Percentiles rank a stretch among this genome's conserved stretches.
Conservation (phyloP, 2,888 invertebrate species). For the Mesorhabditis spiculigera region DNA sequence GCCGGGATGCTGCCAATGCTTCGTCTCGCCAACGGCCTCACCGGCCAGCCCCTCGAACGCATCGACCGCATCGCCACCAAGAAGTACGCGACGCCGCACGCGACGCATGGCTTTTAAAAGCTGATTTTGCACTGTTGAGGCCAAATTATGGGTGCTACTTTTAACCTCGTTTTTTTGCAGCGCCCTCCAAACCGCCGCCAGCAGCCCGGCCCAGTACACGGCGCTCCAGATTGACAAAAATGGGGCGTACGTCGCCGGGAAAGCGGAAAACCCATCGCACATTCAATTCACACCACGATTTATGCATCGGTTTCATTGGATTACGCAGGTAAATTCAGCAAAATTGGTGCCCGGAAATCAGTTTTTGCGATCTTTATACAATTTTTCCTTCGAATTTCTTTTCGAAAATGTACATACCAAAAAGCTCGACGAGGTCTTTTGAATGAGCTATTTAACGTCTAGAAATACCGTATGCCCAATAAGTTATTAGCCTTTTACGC, state of each 20-base stretch:
- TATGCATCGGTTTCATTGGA: constrained; percentile 56
- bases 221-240: constrained; percentile 25
- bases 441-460: no score
- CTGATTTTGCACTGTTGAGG: no score
- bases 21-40: constrained; percentile 29
- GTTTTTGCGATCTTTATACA: no score
- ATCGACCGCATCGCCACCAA: neutral
- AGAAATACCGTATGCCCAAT: no score
- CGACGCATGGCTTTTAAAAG: no score
- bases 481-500: no score
- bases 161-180: constrained; percentile 5
- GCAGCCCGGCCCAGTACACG: constrained; percentile 20
- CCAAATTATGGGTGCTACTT: no score
- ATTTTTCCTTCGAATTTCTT: no score
- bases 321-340: constrained; percentile 22
- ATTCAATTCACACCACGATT: constrained; percentile 39
- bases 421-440: no score
- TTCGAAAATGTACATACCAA: no score
- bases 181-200: constrained; percentile 10
- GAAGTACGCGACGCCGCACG: neutral
- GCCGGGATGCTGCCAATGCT: constrained; percentile 50
- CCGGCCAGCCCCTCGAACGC: constrained; percentile 2
- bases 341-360: neutral
- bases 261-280: constrained; percentile 12
- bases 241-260: neutral